phyloP scores from a whole-genome alignment of 2,888 invertebrate species.

The Scelioninae gen. 1 region DNA sequence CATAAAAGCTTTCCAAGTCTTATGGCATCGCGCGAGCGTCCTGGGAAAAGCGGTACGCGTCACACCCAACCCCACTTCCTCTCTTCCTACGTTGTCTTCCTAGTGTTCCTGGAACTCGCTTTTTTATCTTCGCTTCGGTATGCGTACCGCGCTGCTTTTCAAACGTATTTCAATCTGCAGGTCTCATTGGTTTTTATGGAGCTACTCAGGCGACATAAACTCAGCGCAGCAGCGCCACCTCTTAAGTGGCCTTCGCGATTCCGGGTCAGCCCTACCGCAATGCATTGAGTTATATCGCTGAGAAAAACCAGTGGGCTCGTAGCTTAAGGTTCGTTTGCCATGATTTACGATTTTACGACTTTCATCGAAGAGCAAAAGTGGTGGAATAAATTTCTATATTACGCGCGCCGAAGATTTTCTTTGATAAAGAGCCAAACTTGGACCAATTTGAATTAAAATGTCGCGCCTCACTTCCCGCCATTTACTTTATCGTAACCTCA shows the following conservation, averaged over 20 bases:
- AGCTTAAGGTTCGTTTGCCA: conserved; percentile 68
- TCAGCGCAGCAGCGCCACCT: conserved; percentile 52
- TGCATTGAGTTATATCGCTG: conserved; percentile 66
- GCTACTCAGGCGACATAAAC: conserved; percentile 71
- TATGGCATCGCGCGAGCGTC: conserved; percentile 61
- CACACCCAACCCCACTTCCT: background rate
- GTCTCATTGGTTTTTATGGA: conserved; percentile 75
- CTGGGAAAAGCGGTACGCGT: conserved; percentile 56
- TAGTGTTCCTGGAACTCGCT: background rate
- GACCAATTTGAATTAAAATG: conserved; percentile 61
- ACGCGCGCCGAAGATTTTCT: conserved; percentile 50
- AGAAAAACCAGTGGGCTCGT: conserved; percentile 63
- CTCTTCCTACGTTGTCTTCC: background rate
- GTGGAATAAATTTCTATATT: conserved; percentile 67
- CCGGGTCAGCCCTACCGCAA: conserved; percentile 63
- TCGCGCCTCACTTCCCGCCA: conserved; percentile 53
- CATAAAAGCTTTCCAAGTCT: conserved; percentile 66
- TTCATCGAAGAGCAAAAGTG: conserved; percentile 67
- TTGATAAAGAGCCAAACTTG: conserved; percentile 65
- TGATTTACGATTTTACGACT: conserved; percentile 70
- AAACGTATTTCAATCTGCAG: conserved; percentile 73
- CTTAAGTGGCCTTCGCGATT: conserved; percentile 68
- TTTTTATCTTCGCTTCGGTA: conserved; percentile 47
- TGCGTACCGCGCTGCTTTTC: conserved; percentile 63
- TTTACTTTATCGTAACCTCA: conserved; percentile 26